phyloP scores from a whole-genome alignment of 2,113 vertebrate genomes.

The Pelecanoides urinatrix region DNA sequence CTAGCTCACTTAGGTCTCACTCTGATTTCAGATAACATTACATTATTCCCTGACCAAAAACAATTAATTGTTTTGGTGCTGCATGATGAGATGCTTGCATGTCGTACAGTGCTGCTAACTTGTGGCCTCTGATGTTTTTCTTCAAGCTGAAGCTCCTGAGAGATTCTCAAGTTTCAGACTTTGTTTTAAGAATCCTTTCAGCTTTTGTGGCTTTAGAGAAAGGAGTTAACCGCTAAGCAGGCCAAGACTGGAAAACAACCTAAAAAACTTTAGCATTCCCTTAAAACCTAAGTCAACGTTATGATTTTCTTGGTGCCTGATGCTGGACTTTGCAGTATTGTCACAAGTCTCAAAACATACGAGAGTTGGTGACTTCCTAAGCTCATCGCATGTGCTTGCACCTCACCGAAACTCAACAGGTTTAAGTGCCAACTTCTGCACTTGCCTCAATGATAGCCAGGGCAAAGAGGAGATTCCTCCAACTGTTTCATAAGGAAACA shows the following conservation, averaged over 20 bases:
- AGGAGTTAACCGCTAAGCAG: not conserved
- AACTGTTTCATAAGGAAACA: not conserved
- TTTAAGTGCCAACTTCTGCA: not conserved
- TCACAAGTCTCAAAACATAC: not conserved
- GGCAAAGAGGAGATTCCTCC: not conserved
- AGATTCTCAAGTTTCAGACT: not conserved
- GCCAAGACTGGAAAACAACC: not conserved
- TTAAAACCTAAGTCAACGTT: not conserved
- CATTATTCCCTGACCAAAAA: not conserved
- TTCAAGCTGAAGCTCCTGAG: not conserved
- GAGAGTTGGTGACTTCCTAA: not conserved
- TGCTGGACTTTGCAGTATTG: not conserved
- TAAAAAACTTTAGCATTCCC: not conserved
- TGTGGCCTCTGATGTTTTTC: not conserved
- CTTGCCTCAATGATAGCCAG: not conserved
- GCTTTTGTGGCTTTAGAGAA: not conserved
- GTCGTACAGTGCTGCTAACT: not conserved
- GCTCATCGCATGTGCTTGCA: not conserved
- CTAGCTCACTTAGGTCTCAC: not conserved
- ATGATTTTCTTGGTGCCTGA: rapidly evolving
- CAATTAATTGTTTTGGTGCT: not conserved
- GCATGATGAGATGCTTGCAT: not conserved
- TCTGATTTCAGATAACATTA: not conserved
- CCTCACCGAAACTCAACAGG: not conserved
- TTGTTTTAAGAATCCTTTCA: not conserved